phyloP scores from a whole-genome alignment of 2,113 vertebrate species.

The Romanogobio albipinnatus region DNA sequence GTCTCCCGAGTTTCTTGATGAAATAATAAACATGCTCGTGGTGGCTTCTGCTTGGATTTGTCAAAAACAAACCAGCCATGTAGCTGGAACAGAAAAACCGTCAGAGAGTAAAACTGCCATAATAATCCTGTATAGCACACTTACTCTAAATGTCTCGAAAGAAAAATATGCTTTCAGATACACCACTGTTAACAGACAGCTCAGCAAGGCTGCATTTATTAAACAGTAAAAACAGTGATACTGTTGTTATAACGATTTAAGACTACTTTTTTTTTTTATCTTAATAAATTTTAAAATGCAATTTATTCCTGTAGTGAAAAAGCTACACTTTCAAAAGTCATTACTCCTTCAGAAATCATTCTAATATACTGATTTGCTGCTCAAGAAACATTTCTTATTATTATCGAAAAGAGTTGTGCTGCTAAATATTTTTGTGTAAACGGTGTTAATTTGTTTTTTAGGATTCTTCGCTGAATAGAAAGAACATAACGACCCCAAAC shows the following conservation, averaged over 20 bases:
- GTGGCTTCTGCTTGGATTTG: not conserved
- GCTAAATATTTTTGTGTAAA: not conserved
- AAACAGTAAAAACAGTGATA: not conserved
- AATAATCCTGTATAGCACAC: not conserved
- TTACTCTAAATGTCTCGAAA: not conserved
- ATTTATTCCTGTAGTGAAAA: not conserved
- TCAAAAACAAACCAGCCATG: not conserved
- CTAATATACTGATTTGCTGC: not conserved
- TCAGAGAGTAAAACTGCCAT: not conserved
- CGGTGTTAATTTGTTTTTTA: too few species aligned
- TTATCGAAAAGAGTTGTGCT: too few species aligned
- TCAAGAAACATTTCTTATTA: not conserved
- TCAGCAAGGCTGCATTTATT: not conserved
- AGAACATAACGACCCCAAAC: too few species aligned
- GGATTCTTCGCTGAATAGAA: too few species aligned
- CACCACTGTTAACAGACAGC: too few species aligned
- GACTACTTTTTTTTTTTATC: not conserved
- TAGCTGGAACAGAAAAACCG: not conserved
- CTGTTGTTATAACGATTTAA: not conserved
- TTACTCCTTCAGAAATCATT: too few species aligned
- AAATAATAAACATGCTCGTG: slow-evolving; percentile 10
- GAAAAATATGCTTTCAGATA: too few species aligned
- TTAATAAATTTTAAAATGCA: not conserved
- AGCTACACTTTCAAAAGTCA: too few species aligned
- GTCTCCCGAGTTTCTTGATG: slow-evolving; percentile 1